Evolutionary conservation across 2,113 vertebrate genomes (phyloP).

Genomic region (Chauna torquata): DNA sequence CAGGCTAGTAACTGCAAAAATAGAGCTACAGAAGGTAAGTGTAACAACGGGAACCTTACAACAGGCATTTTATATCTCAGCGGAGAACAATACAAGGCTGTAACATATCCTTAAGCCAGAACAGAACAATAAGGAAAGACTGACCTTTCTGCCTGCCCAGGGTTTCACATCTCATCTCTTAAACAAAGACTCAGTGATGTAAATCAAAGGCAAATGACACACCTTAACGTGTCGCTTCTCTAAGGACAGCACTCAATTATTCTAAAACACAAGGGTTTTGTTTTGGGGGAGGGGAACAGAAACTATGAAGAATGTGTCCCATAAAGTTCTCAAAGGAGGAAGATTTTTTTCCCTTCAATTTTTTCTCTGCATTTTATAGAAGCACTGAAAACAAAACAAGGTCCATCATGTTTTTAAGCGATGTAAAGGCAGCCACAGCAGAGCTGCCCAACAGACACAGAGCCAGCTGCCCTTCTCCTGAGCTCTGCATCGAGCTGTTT

Average conservation of each 20-base stretch:
- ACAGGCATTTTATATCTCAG: neutral
- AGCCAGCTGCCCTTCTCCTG: neutral
- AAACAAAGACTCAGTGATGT: neutral
- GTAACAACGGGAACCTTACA: neutral
- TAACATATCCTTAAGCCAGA: neutral
- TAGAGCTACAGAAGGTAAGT: neutral
- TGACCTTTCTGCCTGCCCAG: neutral
- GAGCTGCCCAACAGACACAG: neutral
- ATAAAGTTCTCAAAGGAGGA: too few relatives aligned
- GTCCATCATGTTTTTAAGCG: neutral
- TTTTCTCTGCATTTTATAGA: neutral
- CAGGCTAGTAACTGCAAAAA: neutral
- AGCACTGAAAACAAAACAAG: neutral
- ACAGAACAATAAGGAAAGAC: neutral
- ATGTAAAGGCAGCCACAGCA: neutral
- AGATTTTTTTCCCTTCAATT: neutral
- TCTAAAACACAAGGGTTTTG: neutral
- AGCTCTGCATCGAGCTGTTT: too few relatives aligned
- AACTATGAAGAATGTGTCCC: neutral
- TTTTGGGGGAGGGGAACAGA: neutral
- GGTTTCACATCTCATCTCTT: neutral
- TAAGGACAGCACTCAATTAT: neutral
- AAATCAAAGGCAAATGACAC: neutral
- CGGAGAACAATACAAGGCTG: neutral
- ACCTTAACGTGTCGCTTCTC: neutral